A percentile compares a stretch with the other conserved stretches of the same genome.
These are phyloP conservation scores for Serranus cabrilla DNA, from an alignment of 2,797 vertebrate genomes.

Conservation along the genomic window DNA sequence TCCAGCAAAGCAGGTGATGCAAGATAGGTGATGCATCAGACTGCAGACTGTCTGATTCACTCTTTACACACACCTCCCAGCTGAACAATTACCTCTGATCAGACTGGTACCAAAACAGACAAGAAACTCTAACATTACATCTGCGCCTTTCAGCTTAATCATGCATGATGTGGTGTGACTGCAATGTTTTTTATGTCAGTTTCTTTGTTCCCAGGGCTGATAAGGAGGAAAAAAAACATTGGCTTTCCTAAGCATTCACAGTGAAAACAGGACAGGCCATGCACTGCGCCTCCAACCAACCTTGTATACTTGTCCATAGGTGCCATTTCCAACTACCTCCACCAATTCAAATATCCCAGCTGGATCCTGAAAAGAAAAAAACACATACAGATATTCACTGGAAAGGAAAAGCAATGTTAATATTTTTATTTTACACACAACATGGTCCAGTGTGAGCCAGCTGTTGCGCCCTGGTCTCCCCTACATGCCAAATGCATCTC, in stretches of 20 bases:
- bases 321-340: conserved; percentile 95
- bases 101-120: conserved; percentile 18
- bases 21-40: conserved; percentile 60
- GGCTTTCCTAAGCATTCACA: conserved; percentile 3
- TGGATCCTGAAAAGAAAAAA: conserved; percentile 86
- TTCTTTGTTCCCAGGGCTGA: conserved; percentile 34
- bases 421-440: neutral
- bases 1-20: conserved; percentile 53
- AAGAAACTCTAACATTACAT: neutral
- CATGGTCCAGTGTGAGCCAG: conserved; percentile 78
- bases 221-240: neutral
- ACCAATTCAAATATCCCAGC: conserved; percentile 95
- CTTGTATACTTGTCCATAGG: conserved; percentile 95
- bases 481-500: conserved; percentile 88
- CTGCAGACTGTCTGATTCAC: conserved; percentile 62
- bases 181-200: neutral
- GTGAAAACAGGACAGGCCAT: conserved; percentile 66
- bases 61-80: conserved; percentile 21
- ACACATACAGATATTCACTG: conserved; percentile 16
- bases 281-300: conserved; percentile 82
- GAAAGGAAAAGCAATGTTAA: neutral
- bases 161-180: neutral
- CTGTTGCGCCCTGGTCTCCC: conserved; percentile 89
- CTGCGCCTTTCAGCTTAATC: neutral
- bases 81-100: conserved; percentile 22